Evolutionary conservation across 2,113 vertebrate species (phyloP).

Genomic region (Orcinus orca): DNA sequence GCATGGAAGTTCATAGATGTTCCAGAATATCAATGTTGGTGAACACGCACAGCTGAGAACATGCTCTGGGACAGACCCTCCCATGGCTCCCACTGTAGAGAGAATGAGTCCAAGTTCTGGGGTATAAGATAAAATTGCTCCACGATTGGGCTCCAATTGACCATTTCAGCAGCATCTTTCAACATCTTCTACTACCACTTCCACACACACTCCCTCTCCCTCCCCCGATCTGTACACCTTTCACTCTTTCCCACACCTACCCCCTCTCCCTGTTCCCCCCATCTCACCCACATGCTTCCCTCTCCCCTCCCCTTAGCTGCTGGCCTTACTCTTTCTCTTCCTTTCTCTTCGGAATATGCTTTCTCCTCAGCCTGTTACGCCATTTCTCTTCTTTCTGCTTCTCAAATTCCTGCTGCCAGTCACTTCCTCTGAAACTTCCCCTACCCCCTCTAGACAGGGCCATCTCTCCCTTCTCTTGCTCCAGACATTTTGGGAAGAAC

Average conservation of each 20-base stretch:
- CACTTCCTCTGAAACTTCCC: not conserved
- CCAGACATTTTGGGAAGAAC: not conserved
- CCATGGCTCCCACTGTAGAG: fast-evolving
- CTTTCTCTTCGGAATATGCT: not conserved
- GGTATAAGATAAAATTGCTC: too few species aligned
- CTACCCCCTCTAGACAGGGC: fast-evolving
- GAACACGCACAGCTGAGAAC: not conserved
- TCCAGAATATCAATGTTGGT: not conserved
- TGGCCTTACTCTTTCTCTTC: not conserved
- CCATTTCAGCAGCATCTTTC: not conserved
- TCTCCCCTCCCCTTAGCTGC: too few species aligned
- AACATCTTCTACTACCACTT: not conserved
- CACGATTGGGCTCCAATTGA: not conserved
- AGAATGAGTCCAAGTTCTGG: not conserved
- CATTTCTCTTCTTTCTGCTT: not conserved
- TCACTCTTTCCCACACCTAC: not conserved
- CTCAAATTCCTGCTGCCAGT: not conserved
- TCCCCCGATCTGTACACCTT: too few species aligned
- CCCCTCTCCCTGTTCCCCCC: too few species aligned
- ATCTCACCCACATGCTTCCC: not conserved
- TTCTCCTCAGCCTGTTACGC: not conserved
- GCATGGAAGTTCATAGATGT: not conserved
- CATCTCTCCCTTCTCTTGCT: not conserved
- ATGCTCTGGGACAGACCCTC: not conserved
- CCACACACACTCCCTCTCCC: fast-evolving